phyloP scores from a whole-genome alignment of 1,140 invertebrate genomes.

The Mylabris phalerata region DNA sequence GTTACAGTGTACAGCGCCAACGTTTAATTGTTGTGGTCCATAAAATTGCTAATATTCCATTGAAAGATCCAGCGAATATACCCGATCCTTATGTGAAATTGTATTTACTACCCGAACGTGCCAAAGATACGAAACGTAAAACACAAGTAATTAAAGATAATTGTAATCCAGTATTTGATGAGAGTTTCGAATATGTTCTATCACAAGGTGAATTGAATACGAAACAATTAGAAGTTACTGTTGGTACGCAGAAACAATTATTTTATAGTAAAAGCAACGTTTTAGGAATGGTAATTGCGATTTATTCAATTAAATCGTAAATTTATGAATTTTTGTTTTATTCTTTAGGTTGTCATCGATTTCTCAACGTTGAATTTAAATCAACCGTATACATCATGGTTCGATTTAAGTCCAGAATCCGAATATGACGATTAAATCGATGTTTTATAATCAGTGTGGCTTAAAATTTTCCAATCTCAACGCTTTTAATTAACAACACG shows the following conservation, averaged over 20 bases:
- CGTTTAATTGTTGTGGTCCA: conserved; percentile 76
- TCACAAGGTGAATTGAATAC: conserved; percentile 67
- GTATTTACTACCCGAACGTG: conserved; percentile 80
- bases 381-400: conserved; percentile 61
- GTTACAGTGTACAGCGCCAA: conserved; percentile 76
- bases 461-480: background rate
- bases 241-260: conserved; percentile 77
- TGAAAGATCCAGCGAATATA: conserved; percentile 80
- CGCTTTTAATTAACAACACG: no score
- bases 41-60: conserved; percentile 81
- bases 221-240: conserved; percentile 68
- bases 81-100: conserved; percentile 94
- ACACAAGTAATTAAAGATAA: conserved; percentile 81
- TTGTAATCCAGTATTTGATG: conserved; percentile 86
- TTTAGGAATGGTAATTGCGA: conserved; percentile 62
- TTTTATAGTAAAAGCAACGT: conserved; percentile 68
- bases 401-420: conserved; percentile 58
- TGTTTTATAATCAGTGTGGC: background rate
- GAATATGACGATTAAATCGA: background rate
- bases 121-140: conserved; percentile 85
- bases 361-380: conserved; percentile 58
- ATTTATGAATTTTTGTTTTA: conserved; percentile 28
- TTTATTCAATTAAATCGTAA: conserved; percentile 1
- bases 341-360: conserved; percentile 57
- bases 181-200: conserved; percentile 80